Base-by-base conservation (phyloP, 1,140 invertebrate genomes). In the Diorhabda sublineata region DNA sequence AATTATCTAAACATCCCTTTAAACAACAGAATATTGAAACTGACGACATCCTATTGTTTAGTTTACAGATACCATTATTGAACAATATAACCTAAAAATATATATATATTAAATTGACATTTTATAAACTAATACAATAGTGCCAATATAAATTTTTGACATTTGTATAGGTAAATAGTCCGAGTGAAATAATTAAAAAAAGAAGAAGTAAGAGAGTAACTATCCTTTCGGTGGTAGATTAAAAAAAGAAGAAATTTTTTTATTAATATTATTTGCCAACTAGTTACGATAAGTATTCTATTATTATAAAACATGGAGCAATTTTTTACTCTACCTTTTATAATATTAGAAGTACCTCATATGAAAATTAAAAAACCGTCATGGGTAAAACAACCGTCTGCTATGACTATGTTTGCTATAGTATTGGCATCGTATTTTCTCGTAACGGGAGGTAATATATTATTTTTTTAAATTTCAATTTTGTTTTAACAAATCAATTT, bases 401-500 rank as follows among this genome's bases (percentile, higher is more conserved):
- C 96, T 42, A 98, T 98, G 94, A 87, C 91, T 69, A 91, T 97
- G 69, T 98, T 97, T 83, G 87, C 92, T 8, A 83, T 96, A 63
- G 91, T 98, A 52, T 82, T 99, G 52, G 82, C 95, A 41, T 98
- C 97, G 3, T 99, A 99, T 82, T 99, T 99, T 84, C 84, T 99
- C 71, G 96, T 99, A 56, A 98, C 96, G 65, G 97, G 96, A 89
- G 97, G 96, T 97, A 72, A n/a, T 58, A 61, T 2, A 5, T n/a
- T 68, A 9, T n/a, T 58, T 26, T 26, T 60, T 42, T 59, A 4
- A 69, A 9, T 59, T 5, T 9, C 41, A 9, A 5, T 42, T 11
- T 42, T 42, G 26, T 63, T 70, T 11, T 3, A 65, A 44, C 0
- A 57, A 58, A 26, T 42, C 43, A 69, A 8, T 86, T 86, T 42